Conservation (phyloP, 2,797 vertebrate species). For the Aphelocoma californica region DNA sequence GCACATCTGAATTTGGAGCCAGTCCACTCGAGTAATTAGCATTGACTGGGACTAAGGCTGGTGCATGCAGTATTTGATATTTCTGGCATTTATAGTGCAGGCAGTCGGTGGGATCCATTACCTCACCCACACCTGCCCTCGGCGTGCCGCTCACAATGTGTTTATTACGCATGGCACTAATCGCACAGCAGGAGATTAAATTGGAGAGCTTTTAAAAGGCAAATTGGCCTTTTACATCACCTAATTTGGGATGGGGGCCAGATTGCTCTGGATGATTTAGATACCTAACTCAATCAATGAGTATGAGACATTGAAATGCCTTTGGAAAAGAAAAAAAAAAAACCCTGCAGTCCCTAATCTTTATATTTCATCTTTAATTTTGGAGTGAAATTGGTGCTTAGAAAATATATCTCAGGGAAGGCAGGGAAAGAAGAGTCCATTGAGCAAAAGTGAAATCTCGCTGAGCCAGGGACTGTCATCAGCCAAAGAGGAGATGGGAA, state of each 20-base stretch:
- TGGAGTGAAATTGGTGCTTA: constrained; percentile 61
- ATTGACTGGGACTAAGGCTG: not conserved
- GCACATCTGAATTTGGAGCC: not conserved
- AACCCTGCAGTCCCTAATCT: constrained; percentile 28
- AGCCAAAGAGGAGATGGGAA: constrained; percentile 5
- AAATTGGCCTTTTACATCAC: constrained; percentile 52
- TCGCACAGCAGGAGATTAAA: constrained; percentile 20
- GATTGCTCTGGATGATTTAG: constrained; percentile 52
- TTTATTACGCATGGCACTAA: not conserved
- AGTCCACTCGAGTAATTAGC: constrained; percentile 10
- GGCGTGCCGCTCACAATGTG: not conserved
- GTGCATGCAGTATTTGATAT: not conserved
- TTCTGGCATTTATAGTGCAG: not conserved
- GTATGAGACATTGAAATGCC: constrained; percentile 18
- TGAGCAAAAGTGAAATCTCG: constrained; percentile 40
- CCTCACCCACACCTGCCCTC: constrained; percentile 18
- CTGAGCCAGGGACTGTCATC: constrained; percentile 33
- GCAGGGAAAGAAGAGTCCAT: not conserved
- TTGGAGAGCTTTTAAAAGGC: constrained; percentile 44
- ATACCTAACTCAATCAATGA: constrained; percentile 43
- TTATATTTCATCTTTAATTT: constrained; percentile 69
- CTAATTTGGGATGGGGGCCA: constrained; percentile 26
- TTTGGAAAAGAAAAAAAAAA: not conserved
- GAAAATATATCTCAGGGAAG: constrained; percentile 46
- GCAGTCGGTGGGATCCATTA: not conserved